Conservation (phyloP, 2,888 invertebrate genomes). For the Polia nebulosa region DNA sequence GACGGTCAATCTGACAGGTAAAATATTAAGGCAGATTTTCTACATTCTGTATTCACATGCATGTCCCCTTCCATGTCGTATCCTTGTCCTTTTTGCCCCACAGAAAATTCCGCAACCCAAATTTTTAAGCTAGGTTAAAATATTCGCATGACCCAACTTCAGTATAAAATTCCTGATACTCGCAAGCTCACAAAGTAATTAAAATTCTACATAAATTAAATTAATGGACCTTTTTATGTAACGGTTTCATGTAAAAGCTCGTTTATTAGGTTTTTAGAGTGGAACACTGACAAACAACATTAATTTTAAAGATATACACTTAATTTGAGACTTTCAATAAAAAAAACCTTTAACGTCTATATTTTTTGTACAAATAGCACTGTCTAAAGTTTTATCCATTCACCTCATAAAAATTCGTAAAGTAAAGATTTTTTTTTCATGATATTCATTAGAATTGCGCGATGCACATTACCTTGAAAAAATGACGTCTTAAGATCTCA, state of each 20-base stretch:
- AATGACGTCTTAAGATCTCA: no score
- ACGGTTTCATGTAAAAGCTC: constrained; percentile 22
- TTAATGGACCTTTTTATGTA: constrained; percentile 28
- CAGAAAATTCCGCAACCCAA: constrained; percentile 22
- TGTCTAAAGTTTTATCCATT: no score
- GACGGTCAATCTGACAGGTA: not conserved
- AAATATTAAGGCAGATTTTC: not conserved
- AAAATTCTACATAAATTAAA: constrained; percentile 49
- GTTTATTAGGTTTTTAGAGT: constrained; percentile 14
- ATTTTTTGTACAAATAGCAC: no score
- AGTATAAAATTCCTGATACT: constrained; percentile 28
- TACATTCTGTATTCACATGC: not conserved
- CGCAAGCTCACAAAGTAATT: constrained; percentile 44
- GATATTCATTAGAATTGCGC: no score
- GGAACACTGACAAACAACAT: not conserved
- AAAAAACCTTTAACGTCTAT: no score
- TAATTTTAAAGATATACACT: not conserved
- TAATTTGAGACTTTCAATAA: not conserved
- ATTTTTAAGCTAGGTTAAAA: constrained; percentile 34
- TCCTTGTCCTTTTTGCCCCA: constrained; percentile 5
- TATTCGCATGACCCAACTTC: constrained; percentile 35
- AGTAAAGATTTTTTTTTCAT: no score
- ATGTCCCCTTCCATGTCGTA: not conserved
- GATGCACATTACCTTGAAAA: no score
- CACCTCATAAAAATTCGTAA: no score